These are phyloP conservation scores for Choristoneura rosaceana DNA, from an alignment of 2,888 invertebrate species.

Conservation along the genomic window DNA sequence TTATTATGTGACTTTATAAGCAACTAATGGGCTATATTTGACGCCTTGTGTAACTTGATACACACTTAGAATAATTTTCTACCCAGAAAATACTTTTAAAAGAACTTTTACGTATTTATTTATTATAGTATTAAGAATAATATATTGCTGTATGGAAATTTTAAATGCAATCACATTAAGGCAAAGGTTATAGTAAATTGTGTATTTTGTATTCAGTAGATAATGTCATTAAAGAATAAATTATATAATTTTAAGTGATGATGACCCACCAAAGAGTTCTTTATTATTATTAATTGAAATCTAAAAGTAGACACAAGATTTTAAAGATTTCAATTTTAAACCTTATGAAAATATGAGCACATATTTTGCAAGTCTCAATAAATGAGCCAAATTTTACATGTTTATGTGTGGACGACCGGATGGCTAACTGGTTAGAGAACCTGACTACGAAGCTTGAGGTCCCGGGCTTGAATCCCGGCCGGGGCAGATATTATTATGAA, in stretches of 20 bases:
- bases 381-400: too few species aligned
- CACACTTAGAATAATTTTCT: conserved; percentile 15
- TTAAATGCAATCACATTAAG: conserved; percentile 12
- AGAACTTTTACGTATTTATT: conserved; percentile 15
- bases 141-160: conserved; percentile 21
- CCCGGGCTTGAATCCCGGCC: too few species aligned
- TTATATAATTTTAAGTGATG: not conserved
- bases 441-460: too few species aligned
- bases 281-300: not conserved
- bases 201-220: conserved; percentile 21
- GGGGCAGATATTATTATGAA: too few species aligned
- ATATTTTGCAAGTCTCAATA: too few species aligned
- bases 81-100: conserved; percentile 1
- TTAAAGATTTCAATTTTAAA: too few species aligned
- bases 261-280: conserved; percentile 1
- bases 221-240: conserved; percentile 20
- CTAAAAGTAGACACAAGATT: not conserved
- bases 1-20: conserved; percentile 21
- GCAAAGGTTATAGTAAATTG: conserved; percentile 14
- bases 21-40: conserved; percentile 20
- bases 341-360: too few species aligned
- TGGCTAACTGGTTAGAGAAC: too few species aligned
- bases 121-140: conserved; percentile 23
- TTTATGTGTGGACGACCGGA: too few species aligned
- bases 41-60: conserved; percentile 65